Conservation (phyloP, 1,140 invertebrate genomes). For the Neomicropteryx cornuta region DNA sequence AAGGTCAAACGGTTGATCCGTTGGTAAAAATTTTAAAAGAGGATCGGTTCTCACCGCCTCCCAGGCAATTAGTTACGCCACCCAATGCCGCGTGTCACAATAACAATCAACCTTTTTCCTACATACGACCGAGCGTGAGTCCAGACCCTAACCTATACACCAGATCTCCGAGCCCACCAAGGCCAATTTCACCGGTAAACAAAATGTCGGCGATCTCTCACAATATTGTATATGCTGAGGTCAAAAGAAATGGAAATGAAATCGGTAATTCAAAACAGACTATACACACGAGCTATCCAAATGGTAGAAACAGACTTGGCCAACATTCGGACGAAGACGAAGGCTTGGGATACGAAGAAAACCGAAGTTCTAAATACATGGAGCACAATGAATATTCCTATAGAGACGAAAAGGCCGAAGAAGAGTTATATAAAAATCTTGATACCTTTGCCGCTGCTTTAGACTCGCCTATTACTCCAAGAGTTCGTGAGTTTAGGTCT, state of each 20-base stretch:
- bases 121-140: slow-evolving; percentile 47
- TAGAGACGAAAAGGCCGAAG: slow-evolving; percentile 25
- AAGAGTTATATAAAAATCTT: slow-evolving; percentile 23
- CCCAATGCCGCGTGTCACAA: slow-evolving; percentile 50
- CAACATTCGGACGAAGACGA: slow-evolving; percentile 61
- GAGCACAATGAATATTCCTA: slow-evolving; percentile 27
- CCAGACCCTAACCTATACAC: slow-evolving; percentile 37
- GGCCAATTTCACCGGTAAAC: slow-evolving; percentile 30
- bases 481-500: slow-evolving; percentile 32
- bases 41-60: slow-evolving; percentile 52
- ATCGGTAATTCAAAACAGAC: slow-evolving; percentile 36
- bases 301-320: slow-evolving; percentile 32
- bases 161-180: slow-evolving; percentile 33
- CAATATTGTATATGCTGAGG: slow-evolving; percentile 62
- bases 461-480: slow-evolving; percentile 34
- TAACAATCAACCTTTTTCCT: slow-evolving; percentile 65
- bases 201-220: slow-evolving; percentile 24
- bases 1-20: slow-evolving; percentile 50
- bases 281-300: slow-evolving; percentile 38
- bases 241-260: slow-evolving; percentile 45
- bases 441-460: slow-evolving; percentile 24
- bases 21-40: slow-evolving; percentile 51
- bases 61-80: slow-evolving; percentile 50
- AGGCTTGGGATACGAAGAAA: slow-evolving; percentile 54
- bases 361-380: slow-evolving; percentile 24